Conservation (phyloP, 1,140 invertebrate species). For the Amyelois transitella region DNA sequence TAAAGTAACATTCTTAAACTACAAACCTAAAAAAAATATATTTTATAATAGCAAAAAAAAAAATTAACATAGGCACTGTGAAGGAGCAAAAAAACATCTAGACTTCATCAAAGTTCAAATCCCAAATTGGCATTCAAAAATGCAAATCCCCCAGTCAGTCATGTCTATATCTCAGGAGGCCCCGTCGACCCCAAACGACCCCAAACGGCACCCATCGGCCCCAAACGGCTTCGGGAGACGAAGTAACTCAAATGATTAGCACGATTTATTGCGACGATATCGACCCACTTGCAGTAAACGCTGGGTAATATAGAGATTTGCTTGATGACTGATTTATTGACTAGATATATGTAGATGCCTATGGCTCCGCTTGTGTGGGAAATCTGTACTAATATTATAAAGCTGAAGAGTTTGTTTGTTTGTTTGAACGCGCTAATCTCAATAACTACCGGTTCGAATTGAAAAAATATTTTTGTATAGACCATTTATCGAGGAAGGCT, state of each 20-base stretch:
- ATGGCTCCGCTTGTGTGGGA: background rate
- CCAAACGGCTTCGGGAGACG: slow-evolving; percentile 15
- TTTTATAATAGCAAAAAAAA: too few species aligned
- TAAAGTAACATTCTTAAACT: too few species aligned
- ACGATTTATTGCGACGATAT: slow-evolving; percentile 33
- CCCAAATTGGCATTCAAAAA: background rate
- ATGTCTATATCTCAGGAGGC: slow-evolving; percentile 14
- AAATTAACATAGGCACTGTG: too few species aligned
- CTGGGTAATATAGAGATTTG: background rate
- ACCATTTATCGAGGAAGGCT: too few species aligned
- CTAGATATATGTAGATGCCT: background rate
- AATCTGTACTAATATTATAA: background rate
- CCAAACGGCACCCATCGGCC: slow-evolving; percentile 11
- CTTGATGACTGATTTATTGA: background rate
- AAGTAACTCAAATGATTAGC: slow-evolving; percentile 47
- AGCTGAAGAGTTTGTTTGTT: too few species aligned
- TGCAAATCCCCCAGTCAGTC: slow-evolving; percentile 6
- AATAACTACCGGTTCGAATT: too few species aligned
- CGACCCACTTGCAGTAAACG: background rate
- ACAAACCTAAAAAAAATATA: too few species aligned
- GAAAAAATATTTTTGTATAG: too few species aligned
- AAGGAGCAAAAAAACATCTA: too few species aligned
- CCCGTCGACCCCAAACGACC: background rate
- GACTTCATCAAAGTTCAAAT: too few species aligned
- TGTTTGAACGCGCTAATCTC: too few species aligned